Percentiles rank a stretch among this genome's conserved stretches.
Conservation (phyloP, 2,113 vertebrate genomes). For the Gymnocephalus cernua region DNA sequence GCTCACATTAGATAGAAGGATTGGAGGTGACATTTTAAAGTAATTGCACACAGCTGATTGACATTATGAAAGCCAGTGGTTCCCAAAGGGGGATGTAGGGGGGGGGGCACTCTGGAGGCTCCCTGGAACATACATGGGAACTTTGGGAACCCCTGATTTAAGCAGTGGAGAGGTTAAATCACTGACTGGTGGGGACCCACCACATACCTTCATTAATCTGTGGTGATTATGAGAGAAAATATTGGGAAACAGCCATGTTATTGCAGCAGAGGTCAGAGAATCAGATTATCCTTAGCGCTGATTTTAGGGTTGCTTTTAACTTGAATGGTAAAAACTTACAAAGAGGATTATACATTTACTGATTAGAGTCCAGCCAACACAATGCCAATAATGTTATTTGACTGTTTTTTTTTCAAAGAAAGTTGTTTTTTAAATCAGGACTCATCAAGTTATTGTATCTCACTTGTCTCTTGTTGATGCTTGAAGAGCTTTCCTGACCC, state of each 20-base stretch:
- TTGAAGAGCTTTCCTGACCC: background rate
- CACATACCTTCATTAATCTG: slow-evolving; percentile 11
- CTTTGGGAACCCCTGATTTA: slow-evolving; percentile 35
- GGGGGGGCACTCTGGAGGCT: background rate
- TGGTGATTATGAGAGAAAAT: slow-evolving; percentile 26
- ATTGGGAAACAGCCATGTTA: slow-evolving; percentile 56
- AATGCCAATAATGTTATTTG: background rate
- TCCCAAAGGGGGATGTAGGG: slow-evolving; percentile 34
- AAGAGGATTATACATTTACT: slow-evolving; percentile 38
- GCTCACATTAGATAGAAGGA: slow-evolving; percentile 10
- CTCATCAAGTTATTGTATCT: background rate
- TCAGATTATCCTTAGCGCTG: slow-evolving; percentile 56
- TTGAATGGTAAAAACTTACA: slow-evolving; percentile 25
- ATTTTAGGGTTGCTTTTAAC: slow-evolving; percentile 39
- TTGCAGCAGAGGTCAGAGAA: slow-evolving; percentile 50
- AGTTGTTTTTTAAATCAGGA: background rate
- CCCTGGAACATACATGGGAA: background rate
- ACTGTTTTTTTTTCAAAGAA: background rate
- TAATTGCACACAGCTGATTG: slow-evolving; percentile 19
- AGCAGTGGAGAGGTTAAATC: slow-evolving; percentile 24
- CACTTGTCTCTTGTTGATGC: background rate
- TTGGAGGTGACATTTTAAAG: slow-evolving; percentile 17
- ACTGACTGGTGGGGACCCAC: background rate
- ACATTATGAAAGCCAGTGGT: slow-evolving; percentile 28
- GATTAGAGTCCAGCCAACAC: slow-evolving; percentile 4